Evolutionary conservation across 2,888 invertebrate species (phyloP).

Genomic region (Drosophila eohydei): DNA sequence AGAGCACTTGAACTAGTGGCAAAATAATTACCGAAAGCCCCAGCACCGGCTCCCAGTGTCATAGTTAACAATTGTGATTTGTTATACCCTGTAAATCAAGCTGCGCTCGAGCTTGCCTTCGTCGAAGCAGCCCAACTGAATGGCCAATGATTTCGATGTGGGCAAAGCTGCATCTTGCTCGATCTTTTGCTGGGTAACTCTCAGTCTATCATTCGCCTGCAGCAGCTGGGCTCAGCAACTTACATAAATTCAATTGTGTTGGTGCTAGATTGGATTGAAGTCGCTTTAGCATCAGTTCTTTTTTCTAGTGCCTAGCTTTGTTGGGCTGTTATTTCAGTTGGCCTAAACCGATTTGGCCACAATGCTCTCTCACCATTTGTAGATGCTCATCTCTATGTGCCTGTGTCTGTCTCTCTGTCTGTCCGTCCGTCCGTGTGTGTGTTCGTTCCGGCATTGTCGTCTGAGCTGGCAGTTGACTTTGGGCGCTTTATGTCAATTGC

Average conservation of each 20-base stretch:
- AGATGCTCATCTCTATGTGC: constrained; percentile 12
- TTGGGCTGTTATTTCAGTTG: constrained; percentile 35
- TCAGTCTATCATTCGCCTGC: constrained; percentile 2
- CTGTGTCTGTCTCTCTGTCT: constrained; percentile 2
- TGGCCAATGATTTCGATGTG: no score
- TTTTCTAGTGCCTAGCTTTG: constrained; percentile 5
- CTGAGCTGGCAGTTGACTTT: constrained; percentile 52
- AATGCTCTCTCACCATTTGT: constrained; percentile 12
- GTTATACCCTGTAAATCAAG: constrained; percentile 20
- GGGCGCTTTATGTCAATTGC: constrained; percentile 59
- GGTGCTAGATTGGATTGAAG: constrained; percentile 45
- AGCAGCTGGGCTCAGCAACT: constrained; percentile 19
- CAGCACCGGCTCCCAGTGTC: constrained; percentile 29
- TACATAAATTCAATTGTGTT: constrained; percentile 68
- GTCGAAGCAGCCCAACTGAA: not conserved
- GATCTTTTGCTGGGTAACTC: constrained; percentile 16
- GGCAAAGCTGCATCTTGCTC: not conserved
- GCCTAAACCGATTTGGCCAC: constrained; percentile 68
- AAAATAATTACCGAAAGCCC: constrained; percentile 72
- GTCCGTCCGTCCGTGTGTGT: constrained; percentile 10
- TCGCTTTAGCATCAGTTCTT: constrained; percentile 22
- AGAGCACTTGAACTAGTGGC: constrained; percentile 65
- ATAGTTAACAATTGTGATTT: constrained; percentile 21
- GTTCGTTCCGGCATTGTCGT: constrained; percentile 24
- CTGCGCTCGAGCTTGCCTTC: not conserved